phyloP scores from a whole-genome alignment of 2,797 vertebrate species.

The Tangara arthus region DNA sequence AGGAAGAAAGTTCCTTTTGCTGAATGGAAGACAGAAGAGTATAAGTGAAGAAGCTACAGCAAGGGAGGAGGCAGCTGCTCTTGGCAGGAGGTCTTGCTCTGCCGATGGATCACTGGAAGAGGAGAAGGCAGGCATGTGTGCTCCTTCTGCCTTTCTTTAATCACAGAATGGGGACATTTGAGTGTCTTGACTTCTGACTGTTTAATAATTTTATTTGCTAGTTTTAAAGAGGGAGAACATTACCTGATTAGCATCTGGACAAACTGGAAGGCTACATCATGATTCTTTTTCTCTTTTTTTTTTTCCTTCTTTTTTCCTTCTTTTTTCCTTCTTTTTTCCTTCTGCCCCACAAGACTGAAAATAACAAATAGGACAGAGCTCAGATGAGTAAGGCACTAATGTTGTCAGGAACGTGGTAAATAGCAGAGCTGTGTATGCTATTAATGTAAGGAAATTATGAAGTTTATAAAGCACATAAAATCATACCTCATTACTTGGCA shows the following conservation, averaged over 20 bases:
- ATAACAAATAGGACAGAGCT: neutral
- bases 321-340: neutral
- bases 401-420: neutral
- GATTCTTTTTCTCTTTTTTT: fast-evolving
- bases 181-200: neutral
- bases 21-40: neutral
- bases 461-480: neutral
- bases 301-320: no score
- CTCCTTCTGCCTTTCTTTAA: neutral
- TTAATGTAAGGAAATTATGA: neutral
- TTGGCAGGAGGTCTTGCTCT: neutral
- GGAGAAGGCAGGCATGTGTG: neutral
- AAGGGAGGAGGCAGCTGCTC: neutral
- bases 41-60: neutral
- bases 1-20: neutral
- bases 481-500: neutral
- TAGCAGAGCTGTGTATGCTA: neutral
- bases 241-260: neutral
- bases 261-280: neutral
- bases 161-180: neutral
- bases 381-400: neutral
- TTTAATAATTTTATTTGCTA: neutral
- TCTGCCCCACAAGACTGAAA: neutral
- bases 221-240: neutral
- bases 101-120: neutral